Evolutionary conservation across 2,113 vertebrate species (phyloP), one percentile per base, ranked within the genome.

Genomic region (Ptyas mucosa): DNA sequence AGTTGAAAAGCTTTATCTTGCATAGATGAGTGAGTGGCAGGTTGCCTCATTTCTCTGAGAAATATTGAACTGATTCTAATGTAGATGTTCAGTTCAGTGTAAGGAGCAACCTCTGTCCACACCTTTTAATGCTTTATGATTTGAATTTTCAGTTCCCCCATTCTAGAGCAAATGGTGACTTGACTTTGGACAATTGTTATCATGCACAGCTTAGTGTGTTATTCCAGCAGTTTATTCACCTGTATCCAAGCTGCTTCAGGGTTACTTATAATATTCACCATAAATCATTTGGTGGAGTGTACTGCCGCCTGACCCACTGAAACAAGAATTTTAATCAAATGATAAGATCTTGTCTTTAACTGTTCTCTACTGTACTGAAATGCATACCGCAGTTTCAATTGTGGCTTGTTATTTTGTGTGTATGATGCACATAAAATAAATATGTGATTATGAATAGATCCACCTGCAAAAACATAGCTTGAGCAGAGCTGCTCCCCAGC

Each of bases 331-430:
- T 51, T 87, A 49, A 69, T 55, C 34, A 85, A 34, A 58, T 89
- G 9, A 10, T 12, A 58, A 85, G 88, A 43, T 34, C 55, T 23
- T 85, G 43, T 2, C 64, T 92, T 29, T 92, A 54, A 92, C 8
- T 20, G 14, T 75, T 89, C 9, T 52, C 61, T 54, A 57, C 26
- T 8, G 46, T 53, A 49, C 43, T 21, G n/a, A 43, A 85, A 92
- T 51, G 29, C 24, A 49, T 15, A 20, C 57, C 86, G 91, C 34
- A 61, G 26, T 58, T 89, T 93, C 85, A 88, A 94, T 91, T 43
- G 18, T 81, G 75, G 34, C 2, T 43, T 81, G 69, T 96, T 93
- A 90, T 87, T 96, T 95, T 95, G 89, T 94, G 94, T 92, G 85
- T 91, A 89, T 51, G 52, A 89, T 94, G 92, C 95, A 9, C 57